Base-by-base conservation (phyloP, 2,888 invertebrate species). In the Gastrophysa polygoni region DNA sequence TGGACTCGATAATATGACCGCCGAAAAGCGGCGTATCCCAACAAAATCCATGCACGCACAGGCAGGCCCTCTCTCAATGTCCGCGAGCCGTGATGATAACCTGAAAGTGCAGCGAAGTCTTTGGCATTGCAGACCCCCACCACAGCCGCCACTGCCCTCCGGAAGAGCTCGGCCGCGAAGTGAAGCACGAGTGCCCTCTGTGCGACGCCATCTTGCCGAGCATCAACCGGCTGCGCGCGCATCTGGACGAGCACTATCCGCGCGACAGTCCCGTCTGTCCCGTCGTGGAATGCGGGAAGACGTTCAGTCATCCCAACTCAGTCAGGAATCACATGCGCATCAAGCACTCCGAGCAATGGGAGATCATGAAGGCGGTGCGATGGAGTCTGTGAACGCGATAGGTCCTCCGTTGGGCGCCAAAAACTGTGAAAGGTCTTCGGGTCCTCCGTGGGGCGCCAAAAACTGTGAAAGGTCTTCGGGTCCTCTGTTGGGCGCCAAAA, bases 281-380 rank as follows among this genome's bases (percentile, higher is more conserved):
- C 43, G 92, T 92, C 58, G 83, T 87, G 61, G 84, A 87, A 69
- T 93, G 92, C 82, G 89, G 89, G 57, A 87, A 91, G 68, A 85
- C 85, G 71, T 93, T 92, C 82, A 87, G 91, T 66, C 92, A 93
- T 82, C 93, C 93, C 66, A 93, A 93, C 83, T 92, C 92, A 61
- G 93, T 93, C 71, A 87, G 92, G 75, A 93, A 93, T 84, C 92
- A 93, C 82, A 92, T 93, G 92, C 85, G 93, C 73, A 86, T 90
- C 77, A 93, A 93, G 81, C 93, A 93, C 82, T 87, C 90, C 50
- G 83, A 86, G 71, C 90, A 92, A 78, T 93, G 92, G 93, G 90
- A 91, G 77, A 87, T 88, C 80, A 93, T 93, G 88, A 93, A 93
- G 83, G 90, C 90, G 59, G 84, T 90, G 68, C 88, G 89, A 77